Evolutionary conservation across 1,140 invertebrate species (phyloP).

Genomic region (Capitella teleta): DNA sequence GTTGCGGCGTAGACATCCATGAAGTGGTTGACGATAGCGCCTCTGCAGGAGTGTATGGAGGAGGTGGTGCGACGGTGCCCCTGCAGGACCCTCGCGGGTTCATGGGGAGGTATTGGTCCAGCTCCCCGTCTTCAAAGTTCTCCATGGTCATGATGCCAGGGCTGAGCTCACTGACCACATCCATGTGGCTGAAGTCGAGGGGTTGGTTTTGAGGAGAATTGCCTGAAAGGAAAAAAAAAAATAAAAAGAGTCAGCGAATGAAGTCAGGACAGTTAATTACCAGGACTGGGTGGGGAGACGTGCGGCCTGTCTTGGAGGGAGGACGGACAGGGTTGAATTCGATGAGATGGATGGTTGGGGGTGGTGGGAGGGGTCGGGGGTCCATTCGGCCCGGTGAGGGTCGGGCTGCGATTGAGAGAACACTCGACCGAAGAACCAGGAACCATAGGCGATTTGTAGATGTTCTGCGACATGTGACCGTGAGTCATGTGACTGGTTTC

Average conservation of each 20-base stretch:
- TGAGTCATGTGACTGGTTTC: not conserved
- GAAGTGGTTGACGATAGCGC: not conserved
- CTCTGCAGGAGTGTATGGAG: not conserved
- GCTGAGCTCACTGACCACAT: slow-evolving; percentile 4
- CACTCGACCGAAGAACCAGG: too few relatives aligned
- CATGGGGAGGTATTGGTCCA: slow-evolving; percentile 5
- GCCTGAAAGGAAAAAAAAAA: not conserved
- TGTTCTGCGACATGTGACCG: not conserved
- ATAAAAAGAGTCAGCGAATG: not conserved
- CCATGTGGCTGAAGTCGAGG: slow-evolving; percentile 2
- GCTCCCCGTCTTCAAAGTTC: slow-evolving; percentile 4
- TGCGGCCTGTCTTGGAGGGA: too few relatives aligned
- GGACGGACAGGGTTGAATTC: too few relatives aligned
- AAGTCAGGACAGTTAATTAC: not conserved
- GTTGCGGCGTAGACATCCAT: not conserved
- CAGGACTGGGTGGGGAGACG: not conserved
- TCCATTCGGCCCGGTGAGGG: not conserved
- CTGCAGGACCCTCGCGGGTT: not conserved
- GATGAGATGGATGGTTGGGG: too few relatives aligned
- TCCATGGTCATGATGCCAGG: slow-evolving; percentile 2
- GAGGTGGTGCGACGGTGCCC: not conserved
- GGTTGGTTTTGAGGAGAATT: not conserved
- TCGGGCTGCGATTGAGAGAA: not conserved
- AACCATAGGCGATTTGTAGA: not conserved
- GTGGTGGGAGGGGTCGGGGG: slow-evolving; percentile 1